Evolutionary conservation across 1,140 invertebrate species (phyloP).

Genomic region (Zaprionus lachaisei): DNA sequence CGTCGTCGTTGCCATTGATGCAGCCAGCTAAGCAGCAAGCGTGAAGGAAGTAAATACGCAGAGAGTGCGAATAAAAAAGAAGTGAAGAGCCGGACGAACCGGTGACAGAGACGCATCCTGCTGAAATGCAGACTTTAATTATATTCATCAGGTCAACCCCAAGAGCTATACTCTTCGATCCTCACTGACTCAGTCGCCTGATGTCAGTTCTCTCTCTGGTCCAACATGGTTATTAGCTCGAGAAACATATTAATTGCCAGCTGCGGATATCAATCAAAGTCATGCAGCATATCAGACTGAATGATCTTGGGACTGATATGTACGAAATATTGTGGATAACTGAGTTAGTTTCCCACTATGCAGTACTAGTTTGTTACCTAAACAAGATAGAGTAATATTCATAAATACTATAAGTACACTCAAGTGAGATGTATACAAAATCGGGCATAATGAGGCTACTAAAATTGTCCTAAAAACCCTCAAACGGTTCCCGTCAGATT

Average conservation of each 20-base stretch:
- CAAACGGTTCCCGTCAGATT: background rate
- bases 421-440: background rate
- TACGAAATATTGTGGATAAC: background rate
- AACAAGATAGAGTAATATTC: background rate
- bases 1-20: background rate
- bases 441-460: background rate
- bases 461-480: background rate
- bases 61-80: constrained; percentile 15
- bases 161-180: background rate
- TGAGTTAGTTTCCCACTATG: background rate
- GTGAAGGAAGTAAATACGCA: background rate
- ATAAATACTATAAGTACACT: background rate
- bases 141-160: background rate
- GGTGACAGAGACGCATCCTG: background rate
- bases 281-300: background rate
- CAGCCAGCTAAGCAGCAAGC: background rate
- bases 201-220: background rate
- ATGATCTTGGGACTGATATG: background rate
- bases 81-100: background rate
- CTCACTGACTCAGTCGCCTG: background rate
- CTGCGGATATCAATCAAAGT: constrained; percentile 1
- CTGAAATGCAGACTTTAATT: constrained; percentile 4
- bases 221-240: background rate
- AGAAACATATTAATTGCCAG: constrained; percentile 8
- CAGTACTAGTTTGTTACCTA: background rate